Evolutionary conservation across 2,888 invertebrate species (phyloP).

Genomic region (Scrobipalpa costella): DNA sequence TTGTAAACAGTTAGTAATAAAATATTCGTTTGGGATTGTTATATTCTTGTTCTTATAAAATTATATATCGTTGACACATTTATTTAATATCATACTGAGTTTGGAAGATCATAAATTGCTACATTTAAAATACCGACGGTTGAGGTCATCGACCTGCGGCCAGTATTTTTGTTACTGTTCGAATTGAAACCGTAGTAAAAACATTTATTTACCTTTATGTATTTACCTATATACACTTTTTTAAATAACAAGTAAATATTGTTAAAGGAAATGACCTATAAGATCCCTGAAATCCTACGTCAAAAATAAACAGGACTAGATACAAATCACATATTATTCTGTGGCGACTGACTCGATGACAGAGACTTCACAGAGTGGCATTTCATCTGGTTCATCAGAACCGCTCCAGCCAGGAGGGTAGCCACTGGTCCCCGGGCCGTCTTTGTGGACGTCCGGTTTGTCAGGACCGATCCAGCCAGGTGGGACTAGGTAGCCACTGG

Average conservation of each 20-base stretch:
- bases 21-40: not conserved
- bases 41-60: not conserved
- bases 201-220: not conserved
- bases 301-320: not conserved
- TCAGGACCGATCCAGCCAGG: no score
- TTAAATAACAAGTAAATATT: not conserved
- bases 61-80: not conserved
- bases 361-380: slow-evolving; percentile 14
- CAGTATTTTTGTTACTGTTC: no score
- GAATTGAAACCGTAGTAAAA: no score
- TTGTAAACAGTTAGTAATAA: not conserved
- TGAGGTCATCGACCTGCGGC: no score
- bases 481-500: slow-evolving; percentile 28
- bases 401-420: slow-evolving; percentile 6
- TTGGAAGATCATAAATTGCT: not conserved
- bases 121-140: not conserved
- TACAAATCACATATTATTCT: slow-evolving; percentile 4
- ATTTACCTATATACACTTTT: not conserved
- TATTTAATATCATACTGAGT: not conserved
- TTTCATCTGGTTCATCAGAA: not conserved
- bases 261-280: not conserved
- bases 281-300: not conserved
- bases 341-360: no score
- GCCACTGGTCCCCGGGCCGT: slow-evolving; percentile 33
- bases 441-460: slow-evolving; percentile 55